Evolutionary conservation across 2,888 invertebrate genomes (phyloP).

Genomic region (Hipparchia semele): DNA sequence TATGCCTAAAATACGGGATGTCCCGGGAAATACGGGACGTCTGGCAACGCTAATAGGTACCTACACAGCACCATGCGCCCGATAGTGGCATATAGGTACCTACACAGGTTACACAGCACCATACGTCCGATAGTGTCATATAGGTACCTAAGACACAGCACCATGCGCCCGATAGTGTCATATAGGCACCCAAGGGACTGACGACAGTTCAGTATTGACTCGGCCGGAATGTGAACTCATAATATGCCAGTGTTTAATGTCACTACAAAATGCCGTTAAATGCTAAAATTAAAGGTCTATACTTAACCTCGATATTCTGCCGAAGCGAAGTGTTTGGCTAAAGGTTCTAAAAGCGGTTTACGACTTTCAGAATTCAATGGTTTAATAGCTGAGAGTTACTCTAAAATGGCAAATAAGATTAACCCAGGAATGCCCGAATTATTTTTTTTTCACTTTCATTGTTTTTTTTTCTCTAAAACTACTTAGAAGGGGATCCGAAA

Average conservation of each 20-base stretch:
- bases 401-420: not conserved
- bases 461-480: too few species aligned
- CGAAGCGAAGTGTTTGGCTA: not conserved
- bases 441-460: too few species aligned
- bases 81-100: not conserved
- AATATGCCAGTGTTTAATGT: not conserved
- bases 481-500: too few species aligned
- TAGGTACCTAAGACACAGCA: not conserved
- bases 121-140: not conserved
- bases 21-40: too few species aligned
- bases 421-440: too few species aligned
- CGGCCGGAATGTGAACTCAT: not conserved
- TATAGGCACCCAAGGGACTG: not conserved
- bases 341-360: not conserved
- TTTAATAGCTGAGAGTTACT: not conserved
- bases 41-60: too few species aligned
- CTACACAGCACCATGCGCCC: not conserved
- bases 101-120: too few species aligned
- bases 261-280: conserved; percentile 4
- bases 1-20: too few species aligned
- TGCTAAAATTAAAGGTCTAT: conserved; percentile 12
- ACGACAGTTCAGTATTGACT: not conserved
- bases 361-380: not conserved
- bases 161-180: not conserved
- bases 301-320: conserved; percentile 5